phyloP scores from a whole-genome alignment of 2,113 vertebrate species.

The Motacilla alba region DNA sequence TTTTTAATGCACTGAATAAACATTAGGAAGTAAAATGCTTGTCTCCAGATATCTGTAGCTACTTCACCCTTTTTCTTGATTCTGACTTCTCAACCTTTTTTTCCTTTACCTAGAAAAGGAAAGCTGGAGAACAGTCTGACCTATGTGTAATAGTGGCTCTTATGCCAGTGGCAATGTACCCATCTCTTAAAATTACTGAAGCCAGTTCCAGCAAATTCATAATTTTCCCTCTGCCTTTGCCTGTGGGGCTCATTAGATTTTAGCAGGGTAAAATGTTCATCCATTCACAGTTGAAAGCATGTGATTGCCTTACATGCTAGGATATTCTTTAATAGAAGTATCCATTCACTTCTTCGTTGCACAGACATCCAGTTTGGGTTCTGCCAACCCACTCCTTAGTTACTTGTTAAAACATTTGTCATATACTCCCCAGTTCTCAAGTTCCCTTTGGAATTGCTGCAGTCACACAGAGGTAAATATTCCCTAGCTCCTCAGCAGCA shows the following conservation, averaged over 20 bases:
- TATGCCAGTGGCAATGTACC: not conserved
- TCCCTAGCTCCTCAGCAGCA: not conserved
- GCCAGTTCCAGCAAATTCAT: not conserved
- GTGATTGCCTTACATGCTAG: not conserved
- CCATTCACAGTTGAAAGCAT: not conserved
- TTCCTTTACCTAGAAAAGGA: not conserved
- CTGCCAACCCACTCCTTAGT: not conserved
- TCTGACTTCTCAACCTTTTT: not conserved
- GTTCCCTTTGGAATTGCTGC: not conserved
- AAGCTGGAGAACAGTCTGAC: not conserved
- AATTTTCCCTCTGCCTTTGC: not conserved
- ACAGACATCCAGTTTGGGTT: not conserved
- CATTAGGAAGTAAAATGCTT: not conserved
- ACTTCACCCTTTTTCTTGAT: not conserved
- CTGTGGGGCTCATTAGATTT: not conserved
- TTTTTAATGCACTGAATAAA: slow-evolving; percentile 14
- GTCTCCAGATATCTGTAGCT: not conserved
- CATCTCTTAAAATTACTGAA: not conserved
- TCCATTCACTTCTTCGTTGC: not conserved
- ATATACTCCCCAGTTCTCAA: not conserved
- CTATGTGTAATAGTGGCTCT: not conserved
- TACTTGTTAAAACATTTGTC: not conserved
- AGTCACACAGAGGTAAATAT: not conserved
- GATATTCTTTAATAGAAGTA: not conserved
- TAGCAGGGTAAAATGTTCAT: not conserved